phyloP scores from a whole-genome alignment of 1,140 invertebrate genomes.

The Drosophila parabipectinata region DNA sequence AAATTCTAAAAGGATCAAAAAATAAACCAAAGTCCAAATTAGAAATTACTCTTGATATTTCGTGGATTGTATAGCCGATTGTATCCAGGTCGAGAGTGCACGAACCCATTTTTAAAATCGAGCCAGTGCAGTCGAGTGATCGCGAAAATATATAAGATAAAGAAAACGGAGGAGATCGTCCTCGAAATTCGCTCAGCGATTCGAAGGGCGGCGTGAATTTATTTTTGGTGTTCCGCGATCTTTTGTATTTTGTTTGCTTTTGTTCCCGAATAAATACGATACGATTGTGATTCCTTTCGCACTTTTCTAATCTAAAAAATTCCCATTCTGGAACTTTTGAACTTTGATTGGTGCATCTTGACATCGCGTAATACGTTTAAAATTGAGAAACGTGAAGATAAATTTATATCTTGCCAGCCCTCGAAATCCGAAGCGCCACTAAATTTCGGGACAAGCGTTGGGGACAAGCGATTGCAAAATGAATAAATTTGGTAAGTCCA shows the following conservation, averaged over 20 bases:
- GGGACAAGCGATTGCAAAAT: slow-evolving; percentile 42
- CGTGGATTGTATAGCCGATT: slow-evolving; percentile 59
- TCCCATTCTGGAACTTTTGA: slow-evolving; percentile 37
- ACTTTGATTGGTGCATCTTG: slow-evolving; percentile 36
- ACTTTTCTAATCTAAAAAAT: slow-evolving; percentile 35
- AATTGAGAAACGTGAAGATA: slow-evolving; percentile 39
- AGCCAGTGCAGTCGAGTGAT: slow-evolving; percentile 42
- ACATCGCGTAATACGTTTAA: slow-evolving; percentile 18
- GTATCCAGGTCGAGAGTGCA: slow-evolving; percentile 16
- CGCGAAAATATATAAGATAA: slow-evolving; percentile 53
- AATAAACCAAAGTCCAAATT: slow-evolving; percentile 75
- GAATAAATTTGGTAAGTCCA: slow-evolving; percentile 72
- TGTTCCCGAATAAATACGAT: slow-evolving; percentile 39
- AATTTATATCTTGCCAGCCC: slow-evolving; percentile 7
- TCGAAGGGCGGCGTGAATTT: slow-evolving; percentile 58
- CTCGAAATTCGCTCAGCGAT: slow-evolving; percentile 46
- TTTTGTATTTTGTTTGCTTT: slow-evolving; percentile 60
- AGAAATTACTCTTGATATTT: slow-evolving; percentile 73
- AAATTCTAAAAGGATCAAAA: slow-evolving; percentile 81
- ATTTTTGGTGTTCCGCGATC: slow-evolving; percentile 63
- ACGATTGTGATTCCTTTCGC: slow-evolving; percentile 42
- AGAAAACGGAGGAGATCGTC: slow-evolving; percentile 47
- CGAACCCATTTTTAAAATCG: slow-evolving; percentile 22
- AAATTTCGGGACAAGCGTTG: slow-evolving; percentile 14
- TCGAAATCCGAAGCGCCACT: neutral